Percentiles rank a stretch among this genome's conserved stretches.
Evolutionary conservation across 2,113 vertebrate genomes (phyloP).

Genomic region (Gulo gulo): DNA sequence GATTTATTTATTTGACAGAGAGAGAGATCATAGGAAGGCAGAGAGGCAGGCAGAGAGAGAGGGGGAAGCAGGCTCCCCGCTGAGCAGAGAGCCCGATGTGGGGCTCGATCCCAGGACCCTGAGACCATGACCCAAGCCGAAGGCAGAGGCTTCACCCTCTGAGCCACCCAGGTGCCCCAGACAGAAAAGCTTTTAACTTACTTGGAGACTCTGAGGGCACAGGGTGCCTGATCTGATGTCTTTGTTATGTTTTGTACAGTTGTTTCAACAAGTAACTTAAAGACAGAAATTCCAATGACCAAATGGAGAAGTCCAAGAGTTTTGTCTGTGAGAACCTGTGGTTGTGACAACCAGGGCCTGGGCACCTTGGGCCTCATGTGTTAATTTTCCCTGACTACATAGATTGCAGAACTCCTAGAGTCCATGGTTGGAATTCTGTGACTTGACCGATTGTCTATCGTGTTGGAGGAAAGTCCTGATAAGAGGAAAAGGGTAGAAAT

Average conservation of each 20-base stretch:
- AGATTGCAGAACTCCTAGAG: background rate
- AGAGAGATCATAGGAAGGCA: too few species aligned
- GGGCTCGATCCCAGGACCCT: too few species aligned
- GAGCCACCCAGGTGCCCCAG: too few species aligned
- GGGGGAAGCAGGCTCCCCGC: too few species aligned
- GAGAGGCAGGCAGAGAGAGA: too few species aligned
- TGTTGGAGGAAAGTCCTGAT: background rate
- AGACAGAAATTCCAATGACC: background rate
- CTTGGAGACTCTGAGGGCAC: background rate
- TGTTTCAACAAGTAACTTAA: background rate
- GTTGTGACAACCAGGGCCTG: too few species aligned
- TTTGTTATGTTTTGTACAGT: background rate
- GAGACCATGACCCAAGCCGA: too few species aligned
- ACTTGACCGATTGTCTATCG: background rate
- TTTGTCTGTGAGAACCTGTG: background rate
- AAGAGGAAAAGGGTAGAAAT: background rate
- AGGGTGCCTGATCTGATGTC: background rate
- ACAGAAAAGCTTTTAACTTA: background rate
- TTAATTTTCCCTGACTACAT: background rate
- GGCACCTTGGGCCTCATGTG: too few species aligned
- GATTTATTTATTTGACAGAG: too few species aligned
- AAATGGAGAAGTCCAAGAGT: background rate
- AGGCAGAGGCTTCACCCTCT: too few species aligned
- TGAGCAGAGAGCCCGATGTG: too few species aligned
- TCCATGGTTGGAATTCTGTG: background rate